Conservation (phyloP, 2,888 invertebrate species). For the Pollenia angustigena region DNA sequence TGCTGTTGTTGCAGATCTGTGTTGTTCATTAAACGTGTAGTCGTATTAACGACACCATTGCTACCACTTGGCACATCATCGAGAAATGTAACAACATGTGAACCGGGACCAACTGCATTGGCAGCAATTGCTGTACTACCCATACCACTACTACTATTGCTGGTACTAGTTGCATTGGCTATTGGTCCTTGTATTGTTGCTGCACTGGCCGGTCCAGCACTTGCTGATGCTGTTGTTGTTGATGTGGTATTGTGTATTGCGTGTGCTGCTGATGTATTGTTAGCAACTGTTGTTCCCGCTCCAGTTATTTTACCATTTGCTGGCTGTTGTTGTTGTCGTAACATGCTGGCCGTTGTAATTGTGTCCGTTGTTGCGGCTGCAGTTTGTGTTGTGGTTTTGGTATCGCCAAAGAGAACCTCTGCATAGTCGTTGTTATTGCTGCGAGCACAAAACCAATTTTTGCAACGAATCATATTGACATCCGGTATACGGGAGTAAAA, state of each 20-base stretch:
- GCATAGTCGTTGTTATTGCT: conserved; percentile 83
- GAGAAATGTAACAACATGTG: conserved; percentile 81
- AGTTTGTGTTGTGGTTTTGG: conserved; percentile 74
- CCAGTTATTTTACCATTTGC: conserved; percentile 65
- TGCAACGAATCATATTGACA: conserved; percentile 82
- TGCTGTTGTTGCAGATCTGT: conserved; percentile 80
- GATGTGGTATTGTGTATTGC: conserved; percentile 16
- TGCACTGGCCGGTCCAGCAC: conserved; percentile 17
- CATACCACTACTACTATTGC: conserved; percentile 13
- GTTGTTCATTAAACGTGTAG: conserved; percentile 80
- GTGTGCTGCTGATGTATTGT: conserved; percentile 41
- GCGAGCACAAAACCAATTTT: conserved; percentile 84
- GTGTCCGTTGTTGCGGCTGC: conserved; percentile 76
- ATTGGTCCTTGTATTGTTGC: conserved; percentile 36
- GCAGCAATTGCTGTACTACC: neutral
- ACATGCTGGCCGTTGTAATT: conserved; percentile 69
- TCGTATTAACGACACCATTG: conserved; percentile 78
- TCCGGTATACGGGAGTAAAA: conserved; percentile 45
- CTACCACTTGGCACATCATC: conserved; percentile 80
- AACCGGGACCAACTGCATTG: conserved; percentile 32
- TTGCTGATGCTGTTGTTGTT: conserved; percentile 42
- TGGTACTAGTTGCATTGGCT: neutral
- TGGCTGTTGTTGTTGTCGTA: conserved; percentile 57
- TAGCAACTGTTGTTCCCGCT: conserved; percentile 36
- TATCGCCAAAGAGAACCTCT: conserved; percentile 78